These are phyloP conservation scores for Brachyhypopomus gauderio DNA, from an alignment of 2,113 vertebrate species.

Conservation along the genomic window DNA sequence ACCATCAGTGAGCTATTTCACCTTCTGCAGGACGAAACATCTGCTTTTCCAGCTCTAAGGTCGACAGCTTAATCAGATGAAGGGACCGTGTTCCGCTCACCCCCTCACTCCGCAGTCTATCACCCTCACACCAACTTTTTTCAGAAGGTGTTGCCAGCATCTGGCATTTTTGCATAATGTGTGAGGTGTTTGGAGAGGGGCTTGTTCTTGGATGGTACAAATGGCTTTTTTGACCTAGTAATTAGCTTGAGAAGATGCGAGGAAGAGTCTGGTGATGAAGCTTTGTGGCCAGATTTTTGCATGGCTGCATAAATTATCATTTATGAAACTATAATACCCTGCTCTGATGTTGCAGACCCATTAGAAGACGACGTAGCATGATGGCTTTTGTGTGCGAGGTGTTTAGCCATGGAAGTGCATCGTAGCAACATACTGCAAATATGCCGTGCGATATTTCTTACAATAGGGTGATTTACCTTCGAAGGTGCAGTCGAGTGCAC, in stretches of 20 bases:
- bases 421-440: slow-evolving; percentile 18
- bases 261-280: slow-evolving; percentile 71
- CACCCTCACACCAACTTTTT: slow-evolving; percentile 69
- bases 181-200: slow-evolving; percentile 68
- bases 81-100: slow-evolving; percentile 56
- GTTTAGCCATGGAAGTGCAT: slow-evolving; percentile 30
- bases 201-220: slow-evolving; percentile 75
- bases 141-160: slow-evolving; percentile 78
- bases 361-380: slow-evolving; percentile 36
- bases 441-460: background rate
- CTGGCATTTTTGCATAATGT: slow-evolving; percentile 80
- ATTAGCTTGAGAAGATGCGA: slow-evolving; percentile 75
- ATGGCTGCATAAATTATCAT: slow-evolving; percentile 74
- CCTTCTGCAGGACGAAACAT: slow-evolving; percentile 34
- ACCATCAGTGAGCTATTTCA: slow-evolving; percentile 30
- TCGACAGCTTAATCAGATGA: slow-evolving; percentile 47
- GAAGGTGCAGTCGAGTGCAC: slow-evolving; percentile 12
- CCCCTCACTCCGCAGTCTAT: slow-evolving; percentile 48
- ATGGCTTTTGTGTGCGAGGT: slow-evolving; percentile 58
- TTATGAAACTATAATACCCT: slow-evolving; percentile 73
- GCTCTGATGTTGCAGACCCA: slow-evolving; percentile 68
- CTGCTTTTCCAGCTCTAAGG: slow-evolving; percentile 42
- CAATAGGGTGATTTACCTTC: slow-evolving; percentile 34
- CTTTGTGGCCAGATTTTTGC: slow-evolving; percentile 71
- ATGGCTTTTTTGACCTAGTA: slow-evolving; percentile 82